A percentile compares a stretch with the other conserved stretches of the same genome.
phyloP scores from a whole-genome alignment of 2,113 vertebrate genomes.

The Bujurquina vittata region DNA sequence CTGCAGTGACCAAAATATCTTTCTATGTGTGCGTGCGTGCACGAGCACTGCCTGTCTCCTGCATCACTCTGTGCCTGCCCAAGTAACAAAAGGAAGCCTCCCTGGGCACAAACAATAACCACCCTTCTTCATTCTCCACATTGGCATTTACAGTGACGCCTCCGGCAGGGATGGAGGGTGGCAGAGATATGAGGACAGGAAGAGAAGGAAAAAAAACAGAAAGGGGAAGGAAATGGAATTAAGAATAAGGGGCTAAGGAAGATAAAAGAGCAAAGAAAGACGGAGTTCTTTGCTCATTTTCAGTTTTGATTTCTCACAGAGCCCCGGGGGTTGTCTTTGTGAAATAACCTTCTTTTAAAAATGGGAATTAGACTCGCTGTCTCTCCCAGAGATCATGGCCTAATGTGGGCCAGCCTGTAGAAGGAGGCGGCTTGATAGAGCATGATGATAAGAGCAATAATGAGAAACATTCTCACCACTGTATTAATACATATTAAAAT shows the following conservation, averaged over 20 bases:
- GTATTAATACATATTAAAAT: conserved; percentile 61
- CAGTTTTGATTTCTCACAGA: conserved; percentile 55
- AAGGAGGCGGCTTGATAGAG: conserved; percentile 31
- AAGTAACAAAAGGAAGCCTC: conserved; percentile 42
- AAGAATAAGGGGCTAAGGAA: conserved; percentile 35
- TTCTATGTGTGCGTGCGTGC: not conserved
- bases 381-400: conserved; percentile 41
- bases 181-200: conserved; percentile 40
- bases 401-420: conserved; percentile 52
- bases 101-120: conserved; percentile 54
- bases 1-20: conserved; percentile 51
- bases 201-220: not conserved
- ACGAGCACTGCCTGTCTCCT: not conserved
- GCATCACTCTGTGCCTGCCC: conserved; percentile 10
- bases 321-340: conserved; percentile 51
- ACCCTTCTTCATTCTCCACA: conserved; percentile 34
- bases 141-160: conserved; percentile 64
- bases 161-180: conserved; percentile 30
- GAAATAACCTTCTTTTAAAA: conserved; percentile 64
- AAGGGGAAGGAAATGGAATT: conserved; percentile 34
- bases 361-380: conserved; percentile 47
- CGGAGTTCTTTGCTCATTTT: conserved; percentile 56
- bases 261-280: conserved; percentile 57
- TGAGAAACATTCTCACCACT: conserved; percentile 45
- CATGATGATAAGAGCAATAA: conserved; percentile 38